Percentiles rank a stretch among this genome's conserved stretches.
Evolutionary conservation across 2,113 vertebrate species (phyloP).

Genomic region (Muscicapa adusta): DNA sequence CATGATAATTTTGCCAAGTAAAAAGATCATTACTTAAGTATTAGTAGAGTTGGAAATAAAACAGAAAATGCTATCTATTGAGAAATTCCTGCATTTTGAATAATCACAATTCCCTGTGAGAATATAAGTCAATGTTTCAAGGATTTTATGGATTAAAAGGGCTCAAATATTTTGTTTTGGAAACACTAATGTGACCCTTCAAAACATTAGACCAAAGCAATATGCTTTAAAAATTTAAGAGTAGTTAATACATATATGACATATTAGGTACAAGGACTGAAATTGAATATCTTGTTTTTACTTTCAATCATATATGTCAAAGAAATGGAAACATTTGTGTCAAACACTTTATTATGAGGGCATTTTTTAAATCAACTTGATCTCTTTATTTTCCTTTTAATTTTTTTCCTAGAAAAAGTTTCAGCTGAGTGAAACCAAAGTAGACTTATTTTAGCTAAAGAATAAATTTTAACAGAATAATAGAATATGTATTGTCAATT

Average conservation of each 20-base stretch:
- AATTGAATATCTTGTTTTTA: neutral
- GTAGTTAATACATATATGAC: neutral
- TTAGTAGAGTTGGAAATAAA: neutral
- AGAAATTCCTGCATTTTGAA: neutral
- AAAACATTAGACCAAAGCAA: neutral
- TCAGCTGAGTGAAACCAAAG: neutral
- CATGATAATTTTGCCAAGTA: neutral
- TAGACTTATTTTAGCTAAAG: neutral
- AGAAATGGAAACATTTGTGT: neutral
- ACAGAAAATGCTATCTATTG: neutral
- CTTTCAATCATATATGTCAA: neutral
- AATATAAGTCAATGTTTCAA: neutral
- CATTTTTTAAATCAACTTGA: neutral
- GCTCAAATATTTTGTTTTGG: neutral
- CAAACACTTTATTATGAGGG: neutral
- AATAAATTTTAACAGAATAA: neutral
- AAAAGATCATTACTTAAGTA: neutral
- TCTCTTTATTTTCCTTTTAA: neutral
- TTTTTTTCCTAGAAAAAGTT: neutral
- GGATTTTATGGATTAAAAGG: neutral
- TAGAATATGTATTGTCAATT: neutral
- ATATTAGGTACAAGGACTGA: neutral
- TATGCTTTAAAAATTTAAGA: neutral
- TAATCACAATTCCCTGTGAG: neutral
- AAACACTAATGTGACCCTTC: neutral